These are phyloP conservation scores for Heteractis magnifica DNA, from an alignment of 92 coral and sea anemone genomes.

Conservation along the genomic window DNA sequence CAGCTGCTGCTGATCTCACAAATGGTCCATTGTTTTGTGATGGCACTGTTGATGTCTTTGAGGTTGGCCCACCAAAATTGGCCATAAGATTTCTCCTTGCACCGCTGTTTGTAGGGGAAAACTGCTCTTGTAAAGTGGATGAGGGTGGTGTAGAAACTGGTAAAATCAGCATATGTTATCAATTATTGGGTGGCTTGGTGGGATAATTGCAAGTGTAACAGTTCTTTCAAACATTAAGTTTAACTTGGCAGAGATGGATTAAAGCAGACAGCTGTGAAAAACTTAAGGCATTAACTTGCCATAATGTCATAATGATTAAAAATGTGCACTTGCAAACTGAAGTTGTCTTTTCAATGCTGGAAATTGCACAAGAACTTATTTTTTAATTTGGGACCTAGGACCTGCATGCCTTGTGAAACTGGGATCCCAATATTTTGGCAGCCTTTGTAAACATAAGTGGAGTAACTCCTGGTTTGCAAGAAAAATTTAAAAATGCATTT, in stretches of 20 bases:
- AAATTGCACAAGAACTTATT: too few species aligned
- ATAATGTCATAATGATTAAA: too few species aligned
- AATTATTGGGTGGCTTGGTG: background rate
- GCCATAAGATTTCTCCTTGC: constrained; percentile 88
- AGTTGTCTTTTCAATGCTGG: too few species aligned
- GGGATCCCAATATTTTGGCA: too few species aligned
- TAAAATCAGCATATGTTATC: background rate
- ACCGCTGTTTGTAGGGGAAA: constrained; percentile 83
- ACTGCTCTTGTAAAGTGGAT: constrained; percentile 70
- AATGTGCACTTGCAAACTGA: too few species aligned
- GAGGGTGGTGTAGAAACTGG: constrained; percentile 57
- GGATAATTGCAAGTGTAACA: background rate
- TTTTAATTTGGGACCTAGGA: too few species aligned
- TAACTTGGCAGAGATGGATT: background rate
- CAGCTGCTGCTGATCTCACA: constrained; percentile 39
- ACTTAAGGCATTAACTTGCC: too few species aligned
- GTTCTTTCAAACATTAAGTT: background rate
- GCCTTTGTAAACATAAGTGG: too few species aligned
- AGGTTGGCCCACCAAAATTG: constrained; percentile 66
- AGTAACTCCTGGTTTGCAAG: too few species aligned
- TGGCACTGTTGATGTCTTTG: constrained; percentile 27
- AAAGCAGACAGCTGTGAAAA: too few species aligned
- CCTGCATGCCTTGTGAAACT: too few species aligned
- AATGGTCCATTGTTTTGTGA: constrained; percentile 49
- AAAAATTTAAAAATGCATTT: too few species aligned